Base-by-base conservation (phyloP, 1,140 invertebrate species). In the Cydia fagiglandana region DNA sequence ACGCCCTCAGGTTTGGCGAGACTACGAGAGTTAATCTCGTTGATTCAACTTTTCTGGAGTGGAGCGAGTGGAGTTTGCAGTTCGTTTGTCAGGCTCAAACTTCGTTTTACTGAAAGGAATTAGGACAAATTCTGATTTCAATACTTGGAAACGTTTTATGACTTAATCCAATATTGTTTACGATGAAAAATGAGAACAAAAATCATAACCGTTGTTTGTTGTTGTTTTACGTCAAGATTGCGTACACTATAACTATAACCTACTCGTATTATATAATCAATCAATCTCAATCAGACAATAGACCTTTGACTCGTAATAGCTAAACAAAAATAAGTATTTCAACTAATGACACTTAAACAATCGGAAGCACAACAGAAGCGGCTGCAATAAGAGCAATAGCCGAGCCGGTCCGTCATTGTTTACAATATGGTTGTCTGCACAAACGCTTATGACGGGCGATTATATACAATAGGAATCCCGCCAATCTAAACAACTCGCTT, bases 391-490 rank as follows among this genome's bases (percentile, higher is more conserved):
- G n/a, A 56, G 15, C 53, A 56, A 47, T 47, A 56, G 53, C 7
- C 30, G 30, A 56, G 53, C 7, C 15, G 15, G 56, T 4, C 17
- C 17, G 56, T 61, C 73, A 74, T 77, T 82, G 79, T 82, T 79
- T 78, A 77, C 76, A 79, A 77, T 76, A 47, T 47, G 13, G 45
- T 20, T 28, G 38, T 17, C 73, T 50, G 38, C 50, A 81, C 75
- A 81, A 79, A 79, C 77, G 78, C 17, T 61, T 61, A 61, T 24
- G 56, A 79, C 47, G 50, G 53, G 66, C 74, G 47, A 75, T 66
- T 53, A 78, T 79, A 77, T 80, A 80, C 79, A 82, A 79, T 82
- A 79, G 76, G 47, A 82, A 68, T 80, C 64, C 50, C 41, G 24
- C 56, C 30, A 38, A 64, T 61, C 41, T 56, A 78, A 77, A 78